Base-by-base conservation (phyloP, 2,888 invertebrate species). In the Nebria salina region DNA sequence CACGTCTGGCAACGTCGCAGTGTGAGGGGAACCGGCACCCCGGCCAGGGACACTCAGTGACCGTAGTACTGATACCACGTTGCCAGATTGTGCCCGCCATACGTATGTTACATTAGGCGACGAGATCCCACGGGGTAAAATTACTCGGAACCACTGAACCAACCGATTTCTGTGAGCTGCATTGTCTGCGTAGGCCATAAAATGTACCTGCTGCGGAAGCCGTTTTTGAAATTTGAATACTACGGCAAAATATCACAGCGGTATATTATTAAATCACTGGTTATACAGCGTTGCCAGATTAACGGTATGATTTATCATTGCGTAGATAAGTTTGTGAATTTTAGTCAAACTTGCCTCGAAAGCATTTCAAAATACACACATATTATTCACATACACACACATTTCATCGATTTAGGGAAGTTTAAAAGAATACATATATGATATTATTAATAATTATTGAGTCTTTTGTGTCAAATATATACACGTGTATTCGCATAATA, bases 151-250 rank as follows among this genome's bases (percentile, higher is more conserved):
- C 76, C 76, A 76, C 76, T 76, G 76, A 76, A 76, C 76, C 76
- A 76, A n/a, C 43, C 75, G 54, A 54, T 54, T 54, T 54, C 54
- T 54, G 11, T 54, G 54, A 54, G 54, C 54, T 54, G 25, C 76
- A 76, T 76, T 76, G 76, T 76, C 68, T 70, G 54, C 43, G 26
- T 54, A 70, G 76, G 68, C 54, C 54, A 54, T 54, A 76, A 76
- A 76, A 76, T 76, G 76, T 76, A 76, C 76, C 76, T 76, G 76
- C 76, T 76, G 66, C 70, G 70, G 76, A 70, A 76, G 70, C 68
- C 76, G 70, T 54, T 76, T 68, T 76, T 54, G 68, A 76, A 76
- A 76, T 76, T 76, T 76, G 70, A 76, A 76, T 76, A 76, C 76
- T 65, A 76, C 54, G 54, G 54, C 54, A 54, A 54, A 54, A 54